Evolutionary conservation across 2,888 invertebrate genomes (phyloP).

Genomic region (Cheiracanthium punctorium): DNA sequence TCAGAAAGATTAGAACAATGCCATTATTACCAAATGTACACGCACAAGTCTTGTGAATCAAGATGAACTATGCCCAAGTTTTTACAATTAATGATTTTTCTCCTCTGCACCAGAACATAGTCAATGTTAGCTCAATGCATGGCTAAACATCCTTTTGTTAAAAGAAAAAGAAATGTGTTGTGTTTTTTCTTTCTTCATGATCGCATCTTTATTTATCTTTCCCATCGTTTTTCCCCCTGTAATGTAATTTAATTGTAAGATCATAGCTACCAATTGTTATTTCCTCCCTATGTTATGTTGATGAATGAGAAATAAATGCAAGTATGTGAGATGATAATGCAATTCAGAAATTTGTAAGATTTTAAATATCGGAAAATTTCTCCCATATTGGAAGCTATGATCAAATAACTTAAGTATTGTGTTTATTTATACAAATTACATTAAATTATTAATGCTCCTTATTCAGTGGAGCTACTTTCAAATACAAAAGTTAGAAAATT

Average conservation of each 20-base stretch:
- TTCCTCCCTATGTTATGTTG: too few relatives aligned
- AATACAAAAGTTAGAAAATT: background rate
- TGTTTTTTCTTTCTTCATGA: background rate
- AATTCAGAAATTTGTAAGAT: too few relatives aligned
- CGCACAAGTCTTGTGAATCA: constrained; percentile 66
- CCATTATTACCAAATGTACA: constrained; percentile 69
- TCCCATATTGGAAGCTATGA: constrained; percentile 17
- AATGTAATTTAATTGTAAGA: background rate
- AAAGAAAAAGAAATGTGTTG: background rate
- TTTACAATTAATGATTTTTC: constrained; percentile 37
- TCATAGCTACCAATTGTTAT: background rate
- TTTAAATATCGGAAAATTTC: too few relatives aligned
- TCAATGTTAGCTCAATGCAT: constrained; percentile 62
- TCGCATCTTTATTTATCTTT: background rate
- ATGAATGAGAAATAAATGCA: background rate
- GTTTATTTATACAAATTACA: background rate
- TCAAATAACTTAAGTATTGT: background rate
- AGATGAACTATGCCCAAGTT: constrained; percentile 64
- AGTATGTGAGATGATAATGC: background rate
- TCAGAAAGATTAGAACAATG: constrained; percentile 61
- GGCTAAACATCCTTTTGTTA: background rate
- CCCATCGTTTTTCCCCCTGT: background rate
- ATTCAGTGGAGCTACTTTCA: background rate
- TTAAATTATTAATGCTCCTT: background rate
- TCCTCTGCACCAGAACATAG: constrained; percentile 54